Evolutionary conservation across 1,140 invertebrate species (phyloP), one percentile per base, ranked within the genome.

Genomic region (Phortica variegata): DNA sequence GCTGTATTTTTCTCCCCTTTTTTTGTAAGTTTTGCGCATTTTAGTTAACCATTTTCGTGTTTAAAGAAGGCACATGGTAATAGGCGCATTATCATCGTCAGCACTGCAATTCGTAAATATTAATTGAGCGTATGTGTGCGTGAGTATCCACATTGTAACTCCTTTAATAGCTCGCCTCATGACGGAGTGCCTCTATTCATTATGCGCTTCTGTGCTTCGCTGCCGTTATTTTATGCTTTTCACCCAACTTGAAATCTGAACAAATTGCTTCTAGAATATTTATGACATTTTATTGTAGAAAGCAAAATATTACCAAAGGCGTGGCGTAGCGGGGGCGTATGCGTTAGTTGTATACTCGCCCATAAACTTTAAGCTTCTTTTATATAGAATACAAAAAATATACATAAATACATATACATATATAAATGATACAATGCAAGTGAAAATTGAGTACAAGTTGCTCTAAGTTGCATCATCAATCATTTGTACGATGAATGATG

Each of bases 211-310:
- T 33, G n/a, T n/a, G n/a, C n/a, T n/a, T n/a, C n/a, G n/a, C n/a
- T n/a, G n/a, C n/a, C n/a, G n/a, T 21, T 32, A 20, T 34, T 15
- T 42, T 19, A 31, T 47, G 36, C 33, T 38, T 34, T 26, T 39
- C 21, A 48, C 62, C 62, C 63, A 69, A 68, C 68, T 60, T 60
- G 63, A 68, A 69, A 68, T 68, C 69, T 68, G 69, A 68, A 68
- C 63, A 68, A 68, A 68, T 68, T 68, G 63, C 63, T 68, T 68
- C 65, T 68, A 68, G 63, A 68, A 68, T 68, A 68, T 68, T 68
- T 68, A 65, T 68, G 63, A 68, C 63, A 68, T 68, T 68, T 68
- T 68, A 60, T 68, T 63, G 68, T 62, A 26, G 10, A 26, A 26
- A 10, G 23, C 5, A n/a, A n/a, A n/a, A n/a, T n/a, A n/a, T n/a